Evolutionary conservation across 2,888 invertebrate species (phyloP), one percentile per base, ranked within the genome.

Genomic region (Exocentrus adspersus): DNA sequence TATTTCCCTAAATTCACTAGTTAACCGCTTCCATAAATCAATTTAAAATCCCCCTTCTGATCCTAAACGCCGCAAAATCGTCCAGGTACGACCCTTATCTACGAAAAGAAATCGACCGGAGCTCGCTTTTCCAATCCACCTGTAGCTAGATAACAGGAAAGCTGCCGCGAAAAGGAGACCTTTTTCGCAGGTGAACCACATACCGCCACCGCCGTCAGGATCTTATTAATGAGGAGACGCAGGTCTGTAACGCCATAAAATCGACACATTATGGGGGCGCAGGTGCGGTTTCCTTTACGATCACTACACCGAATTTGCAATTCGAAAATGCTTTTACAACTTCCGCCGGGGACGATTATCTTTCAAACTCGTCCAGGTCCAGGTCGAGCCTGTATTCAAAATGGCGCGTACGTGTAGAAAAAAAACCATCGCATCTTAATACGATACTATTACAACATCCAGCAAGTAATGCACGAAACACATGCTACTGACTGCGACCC

Each of bases 81-180:
- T n/a, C n/a, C n/a, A n/a, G n/a, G n/a, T n/a, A n/a, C n/a, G n/a
- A n/a, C n/a, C n/a, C 37, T 14, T 37, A 37, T 37, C 37, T 37
- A n/a, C 37, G 37, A 12, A 1, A 9, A 37, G 12, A 37, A 5
- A 63, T 65, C 62, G 56, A 64, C 62, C 50, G 51, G 24, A 62
- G 59, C 64, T 64, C 67, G 62, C 67, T 67, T 67, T 60, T 21
- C 56, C 59, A 64, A 67, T 62, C 67, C 67, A 67, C 67, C 67
- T 67, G 67, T 64, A 59, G 7, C 20, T 12, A 46, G 60, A 45
- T 56, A 60, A 60, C 45, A 41, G 28, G 16, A 14, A 24, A 20
- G 20, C 24, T 32, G 59, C 51, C 45, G 37, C 54, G 19, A 14
- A 9, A 24, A 20, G 28, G 42, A n/a, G n/a, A 20, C 64, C 51